phyloP scores from a whole-genome alignment of 1,140 invertebrate genomes.

The Harlomillsia oculata region DNA sequence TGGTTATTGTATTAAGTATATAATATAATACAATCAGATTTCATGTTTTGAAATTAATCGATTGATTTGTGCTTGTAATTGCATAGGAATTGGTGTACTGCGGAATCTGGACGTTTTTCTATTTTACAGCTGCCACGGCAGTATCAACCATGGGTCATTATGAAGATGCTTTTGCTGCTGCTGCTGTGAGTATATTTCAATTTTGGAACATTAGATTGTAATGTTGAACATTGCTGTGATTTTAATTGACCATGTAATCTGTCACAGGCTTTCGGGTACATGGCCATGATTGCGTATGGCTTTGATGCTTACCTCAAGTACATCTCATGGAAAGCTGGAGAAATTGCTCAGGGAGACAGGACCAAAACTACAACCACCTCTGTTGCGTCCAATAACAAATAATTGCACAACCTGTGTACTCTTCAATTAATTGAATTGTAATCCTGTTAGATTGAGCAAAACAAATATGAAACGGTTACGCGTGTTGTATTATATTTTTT shows the following conservation, averaged over 20 bases:
- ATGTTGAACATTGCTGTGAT: constrained; percentile 1
- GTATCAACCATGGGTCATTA: constrained; percentile 45
- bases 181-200: constrained; percentile 50
- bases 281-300: constrained; percentile 62
- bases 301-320: constrained; percentile 68
- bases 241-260: constrained; percentile 25
- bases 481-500: too few relatives aligned
- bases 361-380: constrained; percentile 54
- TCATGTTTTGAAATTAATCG: neutral
- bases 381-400: too few relatives aligned
- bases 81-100: constrained; percentile 63
- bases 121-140: constrained; percentile 57
- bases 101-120: constrained; percentile 57
- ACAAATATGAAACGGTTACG: too few relatives aligned
- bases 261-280: constrained; percentile 70
- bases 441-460: too few relatives aligned
- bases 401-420: too few relatives aligned
- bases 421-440: too few relatives aligned
- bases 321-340: constrained; percentile 51
- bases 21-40: neutral
- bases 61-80: constrained; percentile 15
- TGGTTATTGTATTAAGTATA: constrained; percentile 23
- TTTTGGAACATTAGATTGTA: neutral
- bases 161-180: constrained; percentile 50
- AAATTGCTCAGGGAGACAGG: constrained; percentile 61